These are phyloP conservation scores for Drosophila glabriapex DNA, from an alignment of 2,888 invertebrate species.

Conservation along the genomic window DNA sequence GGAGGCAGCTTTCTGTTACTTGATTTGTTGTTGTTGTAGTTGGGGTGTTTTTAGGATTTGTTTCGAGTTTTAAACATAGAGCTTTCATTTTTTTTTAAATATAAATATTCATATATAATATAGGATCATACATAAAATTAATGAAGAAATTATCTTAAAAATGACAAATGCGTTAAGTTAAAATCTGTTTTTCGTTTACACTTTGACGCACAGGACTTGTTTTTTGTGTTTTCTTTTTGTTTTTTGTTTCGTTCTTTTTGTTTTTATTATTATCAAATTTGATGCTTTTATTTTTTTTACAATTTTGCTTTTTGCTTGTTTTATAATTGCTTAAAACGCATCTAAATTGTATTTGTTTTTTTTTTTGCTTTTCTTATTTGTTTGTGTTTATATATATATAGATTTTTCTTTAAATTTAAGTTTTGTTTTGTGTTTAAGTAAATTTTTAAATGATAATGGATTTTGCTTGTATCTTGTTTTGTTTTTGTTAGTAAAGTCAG, in stretches of 20 bases:
- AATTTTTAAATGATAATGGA: slow-evolving; percentile 77
- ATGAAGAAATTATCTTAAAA: slow-evolving; percentile 65
- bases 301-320: slow-evolving; percentile 41
- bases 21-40: slow-evolving; percentile 24
- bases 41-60: slow-evolving; percentile 38
- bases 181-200: slow-evolving; percentile 41
- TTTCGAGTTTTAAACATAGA: slow-evolving; percentile 54
- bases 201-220: slow-evolving; percentile 54
- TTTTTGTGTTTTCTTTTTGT: slow-evolving; percentile 41
- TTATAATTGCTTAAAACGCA: slow-evolving; percentile 66
- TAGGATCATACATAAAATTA: slow-evolving; percentile 69
- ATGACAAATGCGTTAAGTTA: slow-evolving; percentile 51
- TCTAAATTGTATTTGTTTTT: slow-evolving; percentile 61
- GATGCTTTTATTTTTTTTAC: slow-evolving; percentile 67
- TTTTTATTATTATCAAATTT: slow-evolving; percentile 58
- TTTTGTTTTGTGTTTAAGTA: slow-evolving; percentile 69
- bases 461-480: slow-evolving; percentile 52
- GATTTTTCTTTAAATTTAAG: slow-evolving; percentile 72
- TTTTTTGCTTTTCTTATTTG: slow-evolving; percentile 20
- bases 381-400: slow-evolving; percentile 49
- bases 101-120: slow-evolving; percentile 76
- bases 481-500: slow-evolving; percentile 65
- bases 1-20: slow-evolving; percentile 49
- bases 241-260: slow-evolving; percentile 42
- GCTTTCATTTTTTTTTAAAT: slow-evolving; percentile 50